Evolutionary conservation across 2,888 invertebrate species (phyloP), one percentile per base, ranked within the genome.

Genomic region (Cephus nigrinus): DNA sequence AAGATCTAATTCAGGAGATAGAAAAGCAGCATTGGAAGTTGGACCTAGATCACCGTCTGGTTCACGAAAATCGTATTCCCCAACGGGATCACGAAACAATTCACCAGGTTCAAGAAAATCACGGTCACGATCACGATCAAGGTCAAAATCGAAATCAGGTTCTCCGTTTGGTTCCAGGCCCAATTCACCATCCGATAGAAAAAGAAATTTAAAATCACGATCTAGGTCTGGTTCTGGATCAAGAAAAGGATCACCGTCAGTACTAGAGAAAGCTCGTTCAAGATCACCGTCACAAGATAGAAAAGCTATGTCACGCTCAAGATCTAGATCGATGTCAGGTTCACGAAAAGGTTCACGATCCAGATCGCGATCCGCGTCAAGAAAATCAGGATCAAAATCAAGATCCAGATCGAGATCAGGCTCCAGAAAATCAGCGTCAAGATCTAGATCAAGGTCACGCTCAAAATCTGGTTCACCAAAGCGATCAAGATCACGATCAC

Each of bases 281-380:
- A 79, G 86, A 74, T 84, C 87, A 78, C 79, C 86, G 31, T 78
- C 80, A 73, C 81, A 78, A 77, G 85, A 85, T 35, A 82, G 83
- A 35, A 86, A 87, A 76, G 89, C 91, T 0, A 86, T 79, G 79
- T 81, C 89, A 68, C 83, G 89, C 12, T 89, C 90, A 33, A 83
- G 88, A 12, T 86, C 84, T 35, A 85, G 86, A 11, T 90, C 91
- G 81, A 89, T 88, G 74, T 84, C 84, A 68, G 76, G 77, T 75
- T 75, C 85, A 78, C 34, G 84, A 78, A 69, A 81, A 76, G 76
- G 81, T 68, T 82, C 84, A 11, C 79, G 84, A 32, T 86, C 87
- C 5, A 78, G 84, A 32, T 84, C 78, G 3, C 74, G 80, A 33
- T 81, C 82, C 31, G 76, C 77, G n/a, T 81, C 82, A 23, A 79